Conservation (phyloP, 2,113 vertebrate genomes). For the Saguinus midas region DNA sequence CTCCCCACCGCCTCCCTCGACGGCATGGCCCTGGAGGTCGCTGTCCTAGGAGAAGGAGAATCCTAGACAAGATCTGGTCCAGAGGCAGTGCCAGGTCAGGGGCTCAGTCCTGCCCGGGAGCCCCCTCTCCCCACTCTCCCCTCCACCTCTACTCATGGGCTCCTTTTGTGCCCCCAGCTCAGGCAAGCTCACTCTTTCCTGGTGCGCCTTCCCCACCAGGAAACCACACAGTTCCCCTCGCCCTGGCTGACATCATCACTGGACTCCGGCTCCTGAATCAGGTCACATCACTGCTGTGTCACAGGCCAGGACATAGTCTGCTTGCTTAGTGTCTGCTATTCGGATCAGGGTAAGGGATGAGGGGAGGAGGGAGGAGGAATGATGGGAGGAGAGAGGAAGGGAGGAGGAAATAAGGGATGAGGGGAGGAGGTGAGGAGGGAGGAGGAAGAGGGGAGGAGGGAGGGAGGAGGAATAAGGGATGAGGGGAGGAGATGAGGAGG, state of each 20-base stretch:
- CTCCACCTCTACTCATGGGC: too few relatives aligned
- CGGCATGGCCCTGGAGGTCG: rapidly evolving
- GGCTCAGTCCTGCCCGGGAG: neutral
- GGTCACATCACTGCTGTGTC: neutral
- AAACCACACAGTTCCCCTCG: neutral
- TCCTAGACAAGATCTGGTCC: neutral
- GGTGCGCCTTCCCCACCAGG: neutral
- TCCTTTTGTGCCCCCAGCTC: neutral
- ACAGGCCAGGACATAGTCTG: neutral
- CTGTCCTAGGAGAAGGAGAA: neutral
- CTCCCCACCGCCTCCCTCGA: rapidly evolving
- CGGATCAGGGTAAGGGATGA: neutral
- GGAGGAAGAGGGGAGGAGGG: neutral
- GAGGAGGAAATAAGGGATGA: neutral
- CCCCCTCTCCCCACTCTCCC: too few relatives aligned
- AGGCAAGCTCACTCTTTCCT: too few relatives aligned
- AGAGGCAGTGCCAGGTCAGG: neutral
- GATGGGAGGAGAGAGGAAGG: too few relatives aligned
- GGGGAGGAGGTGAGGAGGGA: neutral
- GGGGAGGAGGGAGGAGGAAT: neutral
- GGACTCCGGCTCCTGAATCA: neutral
- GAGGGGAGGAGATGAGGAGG: too few relatives aligned
- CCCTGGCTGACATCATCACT: too few relatives aligned
- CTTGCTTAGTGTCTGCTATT: neutral
- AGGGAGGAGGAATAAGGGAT: too few relatives aligned